A percentile compares a stretch with the other conserved stretches of the same genome.
These are phyloP conservation scores for Oryzias curvinotus DNA, from an alignment of 2,113 vertebrate species.

Conservation along the genomic window DNA sequence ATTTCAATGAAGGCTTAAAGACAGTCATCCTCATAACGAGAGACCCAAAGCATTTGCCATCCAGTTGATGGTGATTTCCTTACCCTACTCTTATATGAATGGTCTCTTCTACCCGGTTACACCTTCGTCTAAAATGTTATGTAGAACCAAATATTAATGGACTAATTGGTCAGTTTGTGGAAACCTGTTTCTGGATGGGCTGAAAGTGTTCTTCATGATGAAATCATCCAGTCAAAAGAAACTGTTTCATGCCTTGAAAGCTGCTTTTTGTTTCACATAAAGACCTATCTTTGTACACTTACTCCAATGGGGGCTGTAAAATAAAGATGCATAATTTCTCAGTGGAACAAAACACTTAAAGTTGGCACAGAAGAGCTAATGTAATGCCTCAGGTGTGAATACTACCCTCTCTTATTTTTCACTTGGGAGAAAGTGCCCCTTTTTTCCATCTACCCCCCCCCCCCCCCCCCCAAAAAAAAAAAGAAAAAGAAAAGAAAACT, in stretches of 20 bases:
- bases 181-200: too few relatives aligned
- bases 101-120: too few relatives aligned
- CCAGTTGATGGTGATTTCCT: too few relatives aligned
- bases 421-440: conserved; percentile 31
- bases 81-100: too few relatives aligned
- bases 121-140: too few relatives aligned
- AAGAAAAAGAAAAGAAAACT: not conserved
- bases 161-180: too few relatives aligned
- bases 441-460: conserved; percentile 11
- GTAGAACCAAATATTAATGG: too few relatives aligned
- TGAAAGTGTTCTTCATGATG: conserved; percentile 29
- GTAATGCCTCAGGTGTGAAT: conserved; percentile 70
- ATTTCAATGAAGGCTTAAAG: too few relatives aligned
- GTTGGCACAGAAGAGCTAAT: conserved; percentile 57
- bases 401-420: conserved; percentile 44
- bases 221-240: conserved; percentile 38
- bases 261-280: conserved; percentile 41
- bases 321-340: conserved; percentile 46
- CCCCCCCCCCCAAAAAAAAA: not conserved
- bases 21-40: too few relatives aligned
- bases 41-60: too few relatives aligned
- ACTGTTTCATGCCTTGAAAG: conserved; percentile 34
- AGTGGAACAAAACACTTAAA: conserved; percentile 55
- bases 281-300: conserved; percentile 41
- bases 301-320: conserved; percentile 47